Conservation (phyloP, 2,113 vertebrate genomes). For the Canis aureus region DNA sequence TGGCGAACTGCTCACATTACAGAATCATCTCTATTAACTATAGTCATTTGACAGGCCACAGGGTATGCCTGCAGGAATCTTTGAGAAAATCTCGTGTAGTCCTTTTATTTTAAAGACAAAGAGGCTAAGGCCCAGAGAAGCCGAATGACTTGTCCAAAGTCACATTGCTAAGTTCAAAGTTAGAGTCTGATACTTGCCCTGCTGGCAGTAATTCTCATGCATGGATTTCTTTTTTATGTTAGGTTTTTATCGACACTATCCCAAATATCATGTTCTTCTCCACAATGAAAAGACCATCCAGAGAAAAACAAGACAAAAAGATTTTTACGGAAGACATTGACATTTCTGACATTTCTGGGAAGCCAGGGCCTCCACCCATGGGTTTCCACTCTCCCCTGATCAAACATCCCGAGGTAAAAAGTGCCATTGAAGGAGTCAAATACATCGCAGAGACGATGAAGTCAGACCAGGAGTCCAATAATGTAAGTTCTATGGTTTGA, state of each 20-base stretch:
- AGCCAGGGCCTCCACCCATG: conserved; percentile 91
- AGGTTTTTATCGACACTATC: conserved; percentile 98
- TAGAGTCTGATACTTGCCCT: neutral
- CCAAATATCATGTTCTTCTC: conserved; percentile 99
- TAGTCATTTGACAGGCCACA: too few relatives aligned
- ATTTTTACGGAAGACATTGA: conserved; percentile 95
- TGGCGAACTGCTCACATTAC: conserved; percentile 52
- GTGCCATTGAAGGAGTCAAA: conserved; percentile 97
- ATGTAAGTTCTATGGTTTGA: conserved; percentile 88
- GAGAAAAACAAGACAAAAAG: conserved; percentile 92
- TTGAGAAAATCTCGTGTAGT: neutral
- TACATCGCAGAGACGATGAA: conserved; percentile 99
- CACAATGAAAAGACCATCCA: conserved; percentile 97
- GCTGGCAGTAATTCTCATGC: neutral
- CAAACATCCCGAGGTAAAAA: conserved; percentile 97
- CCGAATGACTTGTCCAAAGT: neutral
- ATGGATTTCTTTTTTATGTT: conserved; percentile 55
- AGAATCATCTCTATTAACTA: neutral
- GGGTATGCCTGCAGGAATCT: neutral
- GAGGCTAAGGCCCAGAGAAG: neutral
- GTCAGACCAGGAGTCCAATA: conserved; percentile 96
- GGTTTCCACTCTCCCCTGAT: conserved; percentile 94
- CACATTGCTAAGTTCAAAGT: neutral
- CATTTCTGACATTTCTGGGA: conserved; percentile 98
- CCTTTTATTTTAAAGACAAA: neutral